phyloP scores from a whole-genome alignment of 2,113 vertebrate genomes.

The Scytalopus superciliaris region DNA sequence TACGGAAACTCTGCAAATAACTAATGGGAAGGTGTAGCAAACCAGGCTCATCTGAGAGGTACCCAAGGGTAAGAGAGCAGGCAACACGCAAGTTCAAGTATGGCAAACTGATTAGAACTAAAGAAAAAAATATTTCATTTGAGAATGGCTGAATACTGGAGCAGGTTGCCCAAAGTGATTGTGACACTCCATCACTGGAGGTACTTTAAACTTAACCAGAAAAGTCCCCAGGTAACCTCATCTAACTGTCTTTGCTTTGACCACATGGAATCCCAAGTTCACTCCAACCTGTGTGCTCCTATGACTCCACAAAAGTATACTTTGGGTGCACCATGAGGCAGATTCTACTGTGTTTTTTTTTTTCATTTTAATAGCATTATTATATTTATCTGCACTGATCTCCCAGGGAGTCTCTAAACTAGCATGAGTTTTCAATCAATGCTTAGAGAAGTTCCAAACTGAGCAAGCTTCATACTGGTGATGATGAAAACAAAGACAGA shows the following conservation, averaged over 20 bases:
- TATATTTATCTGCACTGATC: background rate
- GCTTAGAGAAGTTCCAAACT: background rate
- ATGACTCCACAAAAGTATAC: background rate
- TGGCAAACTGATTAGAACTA: background rate
- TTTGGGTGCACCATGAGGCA: background rate
- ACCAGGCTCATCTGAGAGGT: background rate
- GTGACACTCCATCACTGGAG: background rate
- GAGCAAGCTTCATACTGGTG: accelerated
- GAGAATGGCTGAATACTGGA: background rate
- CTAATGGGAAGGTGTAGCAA: background rate
- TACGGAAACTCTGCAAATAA: background rate
- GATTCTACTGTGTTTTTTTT: background rate
- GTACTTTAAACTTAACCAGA: background rate
- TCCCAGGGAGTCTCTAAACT: background rate
- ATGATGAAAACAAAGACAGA: background rate
- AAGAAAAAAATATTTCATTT: background rate
- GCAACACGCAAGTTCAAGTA: background rate
- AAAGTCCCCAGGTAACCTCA: background rate
- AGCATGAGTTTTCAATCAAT: background rate
- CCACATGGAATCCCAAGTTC: background rate
- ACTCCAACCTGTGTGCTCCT: background rate
- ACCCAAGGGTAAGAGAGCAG: background rate
- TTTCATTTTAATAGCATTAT: background rate
- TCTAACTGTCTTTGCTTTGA: background rate
- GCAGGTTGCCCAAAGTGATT: accelerated